Conservation (phyloP, 2,888 invertebrate species). For the Sphecodes monilicornis region DNA sequence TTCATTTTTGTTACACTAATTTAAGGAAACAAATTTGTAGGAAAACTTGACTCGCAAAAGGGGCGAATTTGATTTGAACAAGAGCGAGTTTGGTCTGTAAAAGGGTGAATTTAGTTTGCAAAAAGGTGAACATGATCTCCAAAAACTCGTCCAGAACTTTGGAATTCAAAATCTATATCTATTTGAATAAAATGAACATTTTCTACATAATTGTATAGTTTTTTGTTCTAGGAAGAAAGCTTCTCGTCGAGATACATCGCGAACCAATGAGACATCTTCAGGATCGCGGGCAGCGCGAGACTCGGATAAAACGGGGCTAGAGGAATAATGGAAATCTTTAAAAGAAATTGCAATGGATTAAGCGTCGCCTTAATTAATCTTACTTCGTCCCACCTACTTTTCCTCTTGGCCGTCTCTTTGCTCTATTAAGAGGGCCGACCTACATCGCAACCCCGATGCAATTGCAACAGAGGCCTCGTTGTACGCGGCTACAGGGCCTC, state of each 20-base stretch:
- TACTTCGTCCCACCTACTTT: conserved; percentile 38
- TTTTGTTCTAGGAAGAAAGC: not conserved
- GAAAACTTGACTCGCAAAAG: no score
- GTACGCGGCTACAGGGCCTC: conserved; percentile 52
- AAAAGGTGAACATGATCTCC: no score
- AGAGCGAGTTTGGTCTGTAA: no score
- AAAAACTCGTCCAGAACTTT: no score
- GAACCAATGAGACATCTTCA: not conserved
- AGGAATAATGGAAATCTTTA: conserved; percentile 8
- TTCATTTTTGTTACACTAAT: no score
- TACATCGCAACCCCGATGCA: conserved; percentile 43
- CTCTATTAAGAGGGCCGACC: conserved; percentile 45
- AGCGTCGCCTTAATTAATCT: conserved; percentile 55
- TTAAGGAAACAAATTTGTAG: no score
- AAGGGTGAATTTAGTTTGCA: no score
- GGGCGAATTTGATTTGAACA: no score
- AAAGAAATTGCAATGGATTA: conserved; percentile 34
- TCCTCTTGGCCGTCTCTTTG: conserved; percentile 23
- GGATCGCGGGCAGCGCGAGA: not conserved
- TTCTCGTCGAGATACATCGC: not conserved
- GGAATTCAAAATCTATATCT: not conserved
- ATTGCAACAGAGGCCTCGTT: conserved; percentile 56
- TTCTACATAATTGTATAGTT: not conserved
- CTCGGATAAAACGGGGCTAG: not conserved
- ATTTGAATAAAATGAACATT: not conserved